These are phyloP conservation scores for Tenualosa thibaudeaui DNA, from an alignment of 2,797 vertebrate genomes.

Conservation along the genomic window DNA sequence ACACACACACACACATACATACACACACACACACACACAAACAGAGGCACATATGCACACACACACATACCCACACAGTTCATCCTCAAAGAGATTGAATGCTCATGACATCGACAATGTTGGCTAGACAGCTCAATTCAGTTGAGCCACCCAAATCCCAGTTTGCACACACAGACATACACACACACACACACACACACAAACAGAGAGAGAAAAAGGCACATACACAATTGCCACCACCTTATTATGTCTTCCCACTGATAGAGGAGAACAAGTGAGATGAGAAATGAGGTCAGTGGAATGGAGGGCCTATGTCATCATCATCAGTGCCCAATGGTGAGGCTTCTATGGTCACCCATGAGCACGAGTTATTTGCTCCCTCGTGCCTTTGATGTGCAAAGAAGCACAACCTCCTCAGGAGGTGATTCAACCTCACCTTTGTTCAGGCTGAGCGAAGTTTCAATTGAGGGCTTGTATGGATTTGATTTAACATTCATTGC, in stretches of 20 bases:
- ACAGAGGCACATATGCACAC: neutral
- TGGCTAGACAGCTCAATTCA: neutral
- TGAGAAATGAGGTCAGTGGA: no score
- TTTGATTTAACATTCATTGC: neutral
- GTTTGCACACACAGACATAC: neutral
- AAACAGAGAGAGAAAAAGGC: neutral
- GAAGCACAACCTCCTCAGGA: neutral
- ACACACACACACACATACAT: constrained; percentile 1
- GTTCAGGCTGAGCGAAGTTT: neutral
- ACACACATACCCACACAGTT: neutral
- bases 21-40: neutral
- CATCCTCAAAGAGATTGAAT: neutral
- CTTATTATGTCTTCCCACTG: neutral
- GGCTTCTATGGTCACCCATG: neutral
- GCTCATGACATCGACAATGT: neutral
- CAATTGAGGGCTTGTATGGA: neutral
- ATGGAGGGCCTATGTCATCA: neutral
- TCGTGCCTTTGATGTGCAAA: neutral
- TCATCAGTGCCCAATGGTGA: neutral
- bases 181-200: constrained; percentile 11
- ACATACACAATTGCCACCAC: neutral
- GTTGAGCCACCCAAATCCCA: neutral
- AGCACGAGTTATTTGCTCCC: no score
- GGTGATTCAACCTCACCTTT: neutral
- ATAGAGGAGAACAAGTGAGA: no score